phyloP scores from a whole-genome alignment of 2,797 vertebrate species.

The Anguilla megastoma region DNA sequence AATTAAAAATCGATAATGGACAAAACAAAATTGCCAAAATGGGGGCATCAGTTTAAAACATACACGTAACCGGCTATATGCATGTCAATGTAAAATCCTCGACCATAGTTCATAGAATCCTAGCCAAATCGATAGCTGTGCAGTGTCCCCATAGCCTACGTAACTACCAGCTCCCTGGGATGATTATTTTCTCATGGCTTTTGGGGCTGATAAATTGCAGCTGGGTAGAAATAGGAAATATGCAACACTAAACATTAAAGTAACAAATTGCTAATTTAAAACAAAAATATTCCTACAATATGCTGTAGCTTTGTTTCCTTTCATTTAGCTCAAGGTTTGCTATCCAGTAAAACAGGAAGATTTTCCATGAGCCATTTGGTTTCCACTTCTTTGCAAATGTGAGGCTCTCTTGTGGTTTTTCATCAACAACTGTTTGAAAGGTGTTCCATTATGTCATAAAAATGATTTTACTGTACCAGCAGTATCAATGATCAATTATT shows the following conservation, averaged over 20 bases:
- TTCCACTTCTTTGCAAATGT: neutral
- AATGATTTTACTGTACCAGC: neutral
- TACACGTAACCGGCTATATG: conserved; percentile 14
- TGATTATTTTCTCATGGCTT: neutral
- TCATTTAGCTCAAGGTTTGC: neutral
- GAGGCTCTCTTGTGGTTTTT: neutral
- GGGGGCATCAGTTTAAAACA: neutral
- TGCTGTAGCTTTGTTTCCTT: neutral
- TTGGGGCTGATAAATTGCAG: conserved; percentile 15
- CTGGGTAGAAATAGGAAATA: neutral
- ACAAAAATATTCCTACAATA: neutral
- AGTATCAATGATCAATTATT: neutral
- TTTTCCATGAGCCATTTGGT: neutral
- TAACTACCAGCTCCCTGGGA: neutral
- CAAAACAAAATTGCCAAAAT: neutral
- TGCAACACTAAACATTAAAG: neutral
- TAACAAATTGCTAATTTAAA: conserved; percentile 12
- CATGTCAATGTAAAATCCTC: neutral
- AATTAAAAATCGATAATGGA: neutral
- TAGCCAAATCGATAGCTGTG: neutral
- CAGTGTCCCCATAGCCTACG: neutral
- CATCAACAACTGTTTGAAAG: neutral
- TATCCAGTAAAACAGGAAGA: neutral
- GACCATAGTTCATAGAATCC: neutral
- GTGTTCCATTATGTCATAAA: neutral